phyloP scores from a whole-genome alignment of 2,797 vertebrate genomes.

The Myoxocephalus aenaeus region DNA sequence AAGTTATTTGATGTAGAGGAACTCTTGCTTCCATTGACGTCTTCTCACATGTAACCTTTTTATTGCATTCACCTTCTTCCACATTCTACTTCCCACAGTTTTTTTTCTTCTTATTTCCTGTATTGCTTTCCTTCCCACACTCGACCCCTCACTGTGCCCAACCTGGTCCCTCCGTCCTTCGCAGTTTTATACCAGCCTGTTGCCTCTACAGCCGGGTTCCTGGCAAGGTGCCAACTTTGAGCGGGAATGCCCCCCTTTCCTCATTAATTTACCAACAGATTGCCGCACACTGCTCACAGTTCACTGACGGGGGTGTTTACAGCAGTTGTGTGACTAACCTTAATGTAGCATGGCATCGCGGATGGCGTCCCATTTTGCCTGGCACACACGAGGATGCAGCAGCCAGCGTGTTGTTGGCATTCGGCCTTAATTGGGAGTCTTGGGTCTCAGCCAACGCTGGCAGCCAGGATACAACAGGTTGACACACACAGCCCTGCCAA shows the following conservation, averaged over 20 bases:
- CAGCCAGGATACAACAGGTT: slow-evolving; percentile 82
- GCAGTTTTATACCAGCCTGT: slow-evolving; percentile 72
- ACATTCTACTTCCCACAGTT: not conserved
- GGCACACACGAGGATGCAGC: slow-evolving; percentile 54
- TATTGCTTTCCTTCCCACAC: not conserved
- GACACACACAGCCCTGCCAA: slow-evolving; percentile 48
- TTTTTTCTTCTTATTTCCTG: not conserved
- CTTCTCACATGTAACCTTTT: slow-evolving; percentile 6
- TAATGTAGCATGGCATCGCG: slow-evolving; percentile 75
- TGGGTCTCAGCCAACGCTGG: slow-evolving; percentile 80
- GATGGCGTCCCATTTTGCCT: slow-evolving; percentile 69
- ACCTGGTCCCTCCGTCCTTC: not conserved
- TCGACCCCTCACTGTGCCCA: not conserved
- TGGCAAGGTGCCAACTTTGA: slow-evolving; percentile 85
- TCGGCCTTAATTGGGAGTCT: slow-evolving; percentile 72
- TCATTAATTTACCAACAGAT: slow-evolving; percentile 86
- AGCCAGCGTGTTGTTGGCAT: slow-evolving; percentile 67
- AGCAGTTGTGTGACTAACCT: slow-evolving; percentile 79
- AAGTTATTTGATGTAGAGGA: slow-evolving; percentile 20
- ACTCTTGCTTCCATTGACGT: slow-evolving; percentile 58
- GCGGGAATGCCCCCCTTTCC: slow-evolving; percentile 44
- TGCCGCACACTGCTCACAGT: slow-evolving; percentile 79
- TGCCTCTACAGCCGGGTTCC: slow-evolving; percentile 67
- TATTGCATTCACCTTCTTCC: not conserved
- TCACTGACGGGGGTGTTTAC: slow-evolving; percentile 77